A percentile compares a stretch with the other conserved stretches of the same genome.
These are phyloP conservation scores for Pituophis catenifer DNA, from an alignment of 2,113 vertebrate species.

Conservation along the genomic window DNA sequence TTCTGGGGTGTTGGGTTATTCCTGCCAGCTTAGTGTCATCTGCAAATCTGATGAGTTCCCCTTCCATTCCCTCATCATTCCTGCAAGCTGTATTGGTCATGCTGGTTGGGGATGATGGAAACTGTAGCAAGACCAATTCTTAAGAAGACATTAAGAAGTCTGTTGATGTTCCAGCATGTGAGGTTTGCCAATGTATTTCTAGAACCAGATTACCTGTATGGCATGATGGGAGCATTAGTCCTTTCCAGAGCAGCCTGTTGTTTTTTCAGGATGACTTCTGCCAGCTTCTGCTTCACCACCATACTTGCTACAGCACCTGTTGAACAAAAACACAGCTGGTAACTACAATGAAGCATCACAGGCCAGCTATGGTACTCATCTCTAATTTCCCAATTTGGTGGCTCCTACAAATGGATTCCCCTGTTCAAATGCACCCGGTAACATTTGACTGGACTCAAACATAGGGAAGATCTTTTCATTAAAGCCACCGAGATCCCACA, in stretches of 20 bases:
- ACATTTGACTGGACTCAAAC: neutral
- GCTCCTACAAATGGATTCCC: neutral
- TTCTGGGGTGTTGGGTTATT: neutral
- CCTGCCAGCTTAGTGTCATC: neutral
- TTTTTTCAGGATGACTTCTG: slow-evolving; percentile 90
- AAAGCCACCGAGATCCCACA: neutral
- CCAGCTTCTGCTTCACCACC: slow-evolving; percentile 87
- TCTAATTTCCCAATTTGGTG: neutral
- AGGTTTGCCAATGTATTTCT: neutral
- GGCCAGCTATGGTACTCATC: neutral
- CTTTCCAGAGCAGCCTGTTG: slow-evolving; percentile 84
- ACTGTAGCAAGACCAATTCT: neutral
- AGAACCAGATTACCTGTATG: slow-evolving; percentile 8
- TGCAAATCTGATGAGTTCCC: neutral
- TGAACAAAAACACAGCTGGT: neutral
- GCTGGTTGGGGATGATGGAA: neutral
- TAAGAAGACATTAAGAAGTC: neutral
- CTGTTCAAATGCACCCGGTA: neutral
- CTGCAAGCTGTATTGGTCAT: neutral
- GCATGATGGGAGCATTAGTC: slow-evolving; percentile 46
- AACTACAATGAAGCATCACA: accelerated
- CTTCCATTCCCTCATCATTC: neutral
- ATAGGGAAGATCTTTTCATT: neutral
- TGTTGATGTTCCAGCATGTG: neutral
- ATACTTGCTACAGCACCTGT: slow-evolving; percentile 91